phyloP scores from a whole-genome alignment of 2,797 vertebrate genomes.

The Dendrocincla tyrannina region DNA sequence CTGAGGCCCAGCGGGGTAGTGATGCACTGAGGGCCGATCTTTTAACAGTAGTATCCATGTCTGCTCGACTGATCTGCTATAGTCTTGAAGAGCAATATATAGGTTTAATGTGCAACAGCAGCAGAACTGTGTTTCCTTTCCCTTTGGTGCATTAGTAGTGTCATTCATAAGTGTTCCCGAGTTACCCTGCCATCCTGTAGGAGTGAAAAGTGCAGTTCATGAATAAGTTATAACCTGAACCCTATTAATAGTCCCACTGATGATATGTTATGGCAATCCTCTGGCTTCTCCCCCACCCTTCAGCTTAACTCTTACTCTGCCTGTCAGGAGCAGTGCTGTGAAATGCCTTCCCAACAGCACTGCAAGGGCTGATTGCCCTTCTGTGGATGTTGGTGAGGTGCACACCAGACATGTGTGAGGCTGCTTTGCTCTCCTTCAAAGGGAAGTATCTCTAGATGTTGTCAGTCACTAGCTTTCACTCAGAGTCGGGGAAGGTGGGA shows the following conservation, averaged over 20 bases:
- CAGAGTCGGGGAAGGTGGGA: rapidly evolving
- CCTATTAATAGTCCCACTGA: slow-evolving; percentile 59
- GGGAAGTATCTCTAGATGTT: not conserved
- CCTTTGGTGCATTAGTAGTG: slow-evolving; percentile 53
- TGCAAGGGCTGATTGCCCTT: not conserved
- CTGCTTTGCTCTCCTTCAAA: not conserved
- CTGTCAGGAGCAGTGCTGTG: not conserved
- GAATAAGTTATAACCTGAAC: slow-evolving; percentile 62
- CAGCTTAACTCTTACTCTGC: slow-evolving; percentile 16
- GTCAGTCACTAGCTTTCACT: not conserved
- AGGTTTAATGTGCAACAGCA: slow-evolving; percentile 40
- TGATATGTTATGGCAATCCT: slow-evolving; percentile 49
- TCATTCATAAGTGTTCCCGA: slow-evolving; percentile 24
- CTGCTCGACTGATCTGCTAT: slow-evolving; percentile 10
- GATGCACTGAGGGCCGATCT: not conserved
- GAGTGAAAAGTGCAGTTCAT: slow-evolving; percentile 65
- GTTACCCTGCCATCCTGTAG: not conserved
- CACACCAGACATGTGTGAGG: not conserved
- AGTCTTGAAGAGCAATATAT: slow-evolving; percentile 5
- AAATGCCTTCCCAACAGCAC: not conserved
- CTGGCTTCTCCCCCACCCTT: not conserved
- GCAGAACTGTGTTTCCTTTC: not conserved
- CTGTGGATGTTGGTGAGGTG: not conserved
- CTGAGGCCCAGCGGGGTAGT: not conserved
- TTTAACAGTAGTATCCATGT: slow-evolving; percentile 35